Base-by-base conservation (phyloP, 2,797 vertebrate genomes). In the Pangasius djambal region DNA sequence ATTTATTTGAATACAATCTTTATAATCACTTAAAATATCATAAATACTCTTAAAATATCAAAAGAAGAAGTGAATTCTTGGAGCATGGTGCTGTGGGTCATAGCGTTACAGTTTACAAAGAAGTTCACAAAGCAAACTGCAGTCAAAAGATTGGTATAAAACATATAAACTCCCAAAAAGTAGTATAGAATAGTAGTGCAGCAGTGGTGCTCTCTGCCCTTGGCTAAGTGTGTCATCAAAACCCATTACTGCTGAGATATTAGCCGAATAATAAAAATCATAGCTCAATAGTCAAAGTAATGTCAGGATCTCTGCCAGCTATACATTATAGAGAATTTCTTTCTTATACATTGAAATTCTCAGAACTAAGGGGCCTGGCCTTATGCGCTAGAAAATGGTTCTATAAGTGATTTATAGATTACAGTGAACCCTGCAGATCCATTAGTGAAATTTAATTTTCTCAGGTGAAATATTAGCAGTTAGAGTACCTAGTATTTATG, bases 341-440 rank as follows among this genome's bases (percentile, higher is more conserved):
- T 48, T 15, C 72, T 72, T 61, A 31, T 59, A 70, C 34, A 67
- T 9, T 31, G 57, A 77, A 65, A 25, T 22, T 77, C 28, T 48
- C 28, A 77, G 50, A 16, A 40, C 57, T 79, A 70, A 86, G n/a
- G 28, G 31, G 69, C 22, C 48, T 83, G 5, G 20, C 2, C 79
- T 74, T 67, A 61, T 31, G 65, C 22, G 16, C 52, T 52, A 85
- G 74, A 85, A 75, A 34, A 57, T 34, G 20, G 44, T 83, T 61
- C 25, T 87, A 57, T 69, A 87, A 89, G 84, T 87, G 85, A 87
- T 92, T 88, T 85, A 57, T 79, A 70, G n/a, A 40, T 83, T 74
- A 88, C 83, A 84, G 57, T 86, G 57, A 86, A 79, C 72, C 67
- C 69, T 85, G n/a, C 83, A 63, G 86, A 83, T 89, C 78, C 74